Conservation (phyloP, 2,797 vertebrate genomes). For the Choloepus didactylus region DNA sequence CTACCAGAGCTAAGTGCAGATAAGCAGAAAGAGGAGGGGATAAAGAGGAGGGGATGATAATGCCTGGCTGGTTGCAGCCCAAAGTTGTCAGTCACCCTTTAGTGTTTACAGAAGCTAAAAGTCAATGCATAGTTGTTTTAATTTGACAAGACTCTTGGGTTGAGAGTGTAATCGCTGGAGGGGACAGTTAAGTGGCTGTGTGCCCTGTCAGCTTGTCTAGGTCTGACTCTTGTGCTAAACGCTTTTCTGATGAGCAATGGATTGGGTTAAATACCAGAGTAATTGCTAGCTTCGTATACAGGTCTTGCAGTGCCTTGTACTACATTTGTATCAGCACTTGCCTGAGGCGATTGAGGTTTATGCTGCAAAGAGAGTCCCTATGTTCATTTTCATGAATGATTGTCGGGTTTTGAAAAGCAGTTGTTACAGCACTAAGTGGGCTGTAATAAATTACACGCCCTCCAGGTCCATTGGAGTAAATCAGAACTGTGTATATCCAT, state of each 20-base stretch:
- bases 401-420: constrained; percentile 87
- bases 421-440: constrained; percentile 88
- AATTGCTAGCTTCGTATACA: constrained; percentile 93
- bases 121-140: constrained; percentile 91
- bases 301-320: constrained; percentile 93
- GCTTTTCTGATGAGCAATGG: constrained; percentile 90
- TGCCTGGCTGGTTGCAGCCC: constrained; percentile 79
- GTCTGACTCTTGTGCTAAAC: constrained; percentile 90
- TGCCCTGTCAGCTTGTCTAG: constrained; percentile 88
- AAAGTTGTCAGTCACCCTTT: constrained; percentile 89
- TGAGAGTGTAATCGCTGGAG: constrained; percentile 91
- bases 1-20: not conserved
- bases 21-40: constrained; percentile 50
- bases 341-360: constrained; percentile 93
- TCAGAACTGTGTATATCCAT: constrained; percentile 78
- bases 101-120: constrained; percentile 89
- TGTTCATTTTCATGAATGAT: constrained; percentile 87
- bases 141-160: constrained; percentile 89
- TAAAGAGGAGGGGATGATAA: constrained; percentile 57
- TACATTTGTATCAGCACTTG: constrained; percentile 94
- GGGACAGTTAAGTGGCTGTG: constrained; percentile 91
- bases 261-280: constrained; percentile 94
- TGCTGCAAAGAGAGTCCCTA: constrained; percentile 83
- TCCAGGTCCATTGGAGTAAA: constrained; percentile 82
- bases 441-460: constrained; percentile 86